Evolutionary conservation across 2,113 vertebrate genomes (phyloP).

Genomic region (Cryptomyrus ogoouensis): DNA sequence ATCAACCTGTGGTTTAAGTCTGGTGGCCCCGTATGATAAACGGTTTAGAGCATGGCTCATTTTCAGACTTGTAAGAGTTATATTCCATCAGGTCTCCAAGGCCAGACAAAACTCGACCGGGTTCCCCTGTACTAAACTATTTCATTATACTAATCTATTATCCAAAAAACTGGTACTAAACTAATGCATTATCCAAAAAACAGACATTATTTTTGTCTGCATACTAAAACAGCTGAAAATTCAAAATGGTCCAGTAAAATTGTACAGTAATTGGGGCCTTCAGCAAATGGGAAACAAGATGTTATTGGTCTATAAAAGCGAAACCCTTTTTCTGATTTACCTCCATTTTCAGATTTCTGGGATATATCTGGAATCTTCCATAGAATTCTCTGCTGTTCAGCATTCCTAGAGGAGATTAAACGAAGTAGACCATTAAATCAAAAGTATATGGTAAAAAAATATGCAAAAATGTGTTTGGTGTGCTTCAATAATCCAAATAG

Average conservation of each 20-base stretch:
- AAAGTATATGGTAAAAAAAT: neutral
- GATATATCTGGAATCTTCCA: constrained; percentile 86
- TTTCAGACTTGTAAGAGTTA: neutral
- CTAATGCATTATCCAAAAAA: neutral
- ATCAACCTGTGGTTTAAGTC: neutral
- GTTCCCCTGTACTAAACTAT: neutral
- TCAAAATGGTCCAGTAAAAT: neutral
- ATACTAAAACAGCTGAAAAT: neutral
- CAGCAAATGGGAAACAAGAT: neutral
- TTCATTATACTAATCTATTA: too few species aligned
- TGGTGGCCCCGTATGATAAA: neutral
- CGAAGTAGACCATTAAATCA: neutral
- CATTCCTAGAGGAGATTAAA: constrained; percentile 61
- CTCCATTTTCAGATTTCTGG: constrained; percentile 83
- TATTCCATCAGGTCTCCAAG: neutral
- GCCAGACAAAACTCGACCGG: neutral
- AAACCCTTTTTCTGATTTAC: constrained; percentile 47
- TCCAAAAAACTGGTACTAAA: too few species aligned
- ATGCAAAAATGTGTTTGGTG: neutral
- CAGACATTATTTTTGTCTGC: neutral
- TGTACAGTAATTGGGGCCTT: neutral
- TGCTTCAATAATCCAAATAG: neutral
- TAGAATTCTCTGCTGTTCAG: constrained; percentile 76
- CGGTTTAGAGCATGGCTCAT: neutral
- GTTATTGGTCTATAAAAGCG: neutral